Evolutionary conservation across 2,888 invertebrate species (phyloP).

Genomic region (Eupithecia vulgata): DNA sequence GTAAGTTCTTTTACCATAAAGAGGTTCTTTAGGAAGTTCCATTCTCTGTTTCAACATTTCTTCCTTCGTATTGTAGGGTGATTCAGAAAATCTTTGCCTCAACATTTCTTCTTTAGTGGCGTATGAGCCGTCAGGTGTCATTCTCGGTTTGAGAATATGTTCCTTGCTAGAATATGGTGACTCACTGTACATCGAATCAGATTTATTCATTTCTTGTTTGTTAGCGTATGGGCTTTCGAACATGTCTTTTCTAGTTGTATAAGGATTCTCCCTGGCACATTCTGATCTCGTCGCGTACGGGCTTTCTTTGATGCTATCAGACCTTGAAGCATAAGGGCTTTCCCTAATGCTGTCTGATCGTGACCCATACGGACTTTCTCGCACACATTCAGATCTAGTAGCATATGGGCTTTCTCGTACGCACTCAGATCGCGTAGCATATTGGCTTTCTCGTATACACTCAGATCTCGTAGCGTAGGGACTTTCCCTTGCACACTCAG

Average conservation of each 20-base stretch:
- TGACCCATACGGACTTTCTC: conserved; percentile 57
- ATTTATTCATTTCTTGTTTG: conserved; percentile 67
- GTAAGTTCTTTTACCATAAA: conserved; percentile 76
- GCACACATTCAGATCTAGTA: conserved; percentile 52
- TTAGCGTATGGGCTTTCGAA: conserved; percentile 61
- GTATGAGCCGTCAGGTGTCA: conserved; percentile 74
- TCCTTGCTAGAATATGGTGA: conserved; percentile 79
- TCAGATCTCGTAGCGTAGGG: conserved; percentile 58
- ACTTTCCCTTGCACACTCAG: conserved; percentile 56
- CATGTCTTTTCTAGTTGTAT: conserved; percentile 57
- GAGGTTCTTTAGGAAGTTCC: conserved; percentile 68
- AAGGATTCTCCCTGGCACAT: conserved; percentile 56
- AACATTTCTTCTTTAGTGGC: conserved; percentile 81
- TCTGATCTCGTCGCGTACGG: conserved; percentile 51
- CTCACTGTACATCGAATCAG: conserved; percentile 70
- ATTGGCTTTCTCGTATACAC: conserved; percentile 56
- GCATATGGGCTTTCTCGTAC: conserved; percentile 58
- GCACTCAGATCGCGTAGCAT: conserved; percentile 56
- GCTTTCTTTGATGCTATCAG: conserved; percentile 56
- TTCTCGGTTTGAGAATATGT: conserved; percentile 72
- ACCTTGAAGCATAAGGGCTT: conserved; percentile 55
- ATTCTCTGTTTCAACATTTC: conserved; percentile 78
- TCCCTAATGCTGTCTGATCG: conserved; percentile 56
- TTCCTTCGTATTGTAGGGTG: conserved; percentile 79
- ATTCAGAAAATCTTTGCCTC: conserved; percentile 79